phyloP scores from a whole-genome alignment of 2,113 vertebrate genomes.

The Chaenogobius annularis region DNA sequence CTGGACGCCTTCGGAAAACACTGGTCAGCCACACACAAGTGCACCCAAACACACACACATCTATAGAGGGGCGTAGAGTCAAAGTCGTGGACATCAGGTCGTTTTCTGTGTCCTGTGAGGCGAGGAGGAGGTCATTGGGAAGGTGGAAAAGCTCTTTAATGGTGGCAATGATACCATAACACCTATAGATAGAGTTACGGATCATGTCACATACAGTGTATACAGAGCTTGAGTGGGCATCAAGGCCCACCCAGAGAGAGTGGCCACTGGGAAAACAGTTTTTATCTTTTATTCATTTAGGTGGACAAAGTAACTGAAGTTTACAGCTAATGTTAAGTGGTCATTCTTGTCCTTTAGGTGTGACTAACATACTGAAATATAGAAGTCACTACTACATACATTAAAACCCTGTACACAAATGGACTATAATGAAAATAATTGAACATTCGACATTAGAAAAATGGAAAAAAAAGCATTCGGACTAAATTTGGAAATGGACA shows the following conservation, averaged over 20 bases:
- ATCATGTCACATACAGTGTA: constrained; percentile 64
- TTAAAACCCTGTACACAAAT: too few species aligned
- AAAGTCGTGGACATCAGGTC: constrained; percentile 63
- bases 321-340: background rate
- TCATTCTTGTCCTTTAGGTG: background rate
- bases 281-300: background rate
- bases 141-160: constrained; percentile 75
- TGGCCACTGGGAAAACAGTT: constrained; percentile 30
- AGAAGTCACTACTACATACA: background rate
- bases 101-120: constrained; percentile 72
- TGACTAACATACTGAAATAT: background rate
- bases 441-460: too few species aligned
- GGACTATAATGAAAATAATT: too few species aligned
- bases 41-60: constrained; percentile 12
- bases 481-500: too few species aligned
- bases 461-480: too few species aligned
- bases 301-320: background rate
- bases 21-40: constrained; percentile 35
- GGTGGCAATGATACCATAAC: constrained; percentile 73
- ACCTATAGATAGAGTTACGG: constrained; percentile 72
- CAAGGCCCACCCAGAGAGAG: constrained; percentile 20
- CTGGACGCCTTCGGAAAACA: constrained; percentile 54
- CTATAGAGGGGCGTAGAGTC: constrained; percentile 36
- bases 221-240: constrained; percentile 36
- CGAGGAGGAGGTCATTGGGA: constrained; percentile 66